Evolutionary conservation across 2,888 invertebrate species (phyloP).

Genomic region (Morpho achilles): DNA sequence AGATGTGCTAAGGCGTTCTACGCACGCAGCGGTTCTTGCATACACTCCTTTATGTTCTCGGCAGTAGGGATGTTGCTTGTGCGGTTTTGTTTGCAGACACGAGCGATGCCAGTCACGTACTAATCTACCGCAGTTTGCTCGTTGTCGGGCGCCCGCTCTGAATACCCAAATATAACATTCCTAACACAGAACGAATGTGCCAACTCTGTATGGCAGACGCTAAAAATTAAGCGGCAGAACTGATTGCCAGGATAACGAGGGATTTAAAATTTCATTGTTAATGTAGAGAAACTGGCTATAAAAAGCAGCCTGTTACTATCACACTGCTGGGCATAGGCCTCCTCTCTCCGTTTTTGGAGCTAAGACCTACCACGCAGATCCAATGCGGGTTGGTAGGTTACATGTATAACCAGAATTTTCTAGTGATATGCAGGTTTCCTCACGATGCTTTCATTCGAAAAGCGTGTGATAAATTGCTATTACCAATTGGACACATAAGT

Average conservation of each 20-base stretch:
- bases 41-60: slow-evolving; percentile 8
- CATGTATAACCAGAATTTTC: too few species aligned
- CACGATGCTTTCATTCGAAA: too few species aligned
- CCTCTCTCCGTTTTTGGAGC: too few species aligned
- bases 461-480: too few species aligned
- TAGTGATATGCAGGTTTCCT: too few species aligned
- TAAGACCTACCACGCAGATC: too few species aligned
- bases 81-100: slow-evolving; percentile 6
- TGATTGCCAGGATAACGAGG: neutral
- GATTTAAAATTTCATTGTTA: too few species aligned
- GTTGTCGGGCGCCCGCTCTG: slow-evolving; percentile 33
- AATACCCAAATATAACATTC: slow-evolving; percentile 33
- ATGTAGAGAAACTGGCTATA: too few species aligned
- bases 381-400: too few species aligned
- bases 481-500: too few species aligned
- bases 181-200: slow-evolving; percentile 19
- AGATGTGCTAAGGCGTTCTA: slow-evolving; percentile 2
- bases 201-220: slow-evolving; percentile 9
- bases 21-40: slow-evolving; percentile 5
- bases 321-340: too few species aligned
- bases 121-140: slow-evolving; percentile 40
- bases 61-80: slow-evolving; percentile 9
- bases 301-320: too few species aligned
- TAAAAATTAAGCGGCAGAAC: slow-evolving; percentile 15
- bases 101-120: slow-evolving; percentile 35